Conservation (phyloP, 2,888 invertebrate genomes). For the Drosophila eohydei region DNA sequence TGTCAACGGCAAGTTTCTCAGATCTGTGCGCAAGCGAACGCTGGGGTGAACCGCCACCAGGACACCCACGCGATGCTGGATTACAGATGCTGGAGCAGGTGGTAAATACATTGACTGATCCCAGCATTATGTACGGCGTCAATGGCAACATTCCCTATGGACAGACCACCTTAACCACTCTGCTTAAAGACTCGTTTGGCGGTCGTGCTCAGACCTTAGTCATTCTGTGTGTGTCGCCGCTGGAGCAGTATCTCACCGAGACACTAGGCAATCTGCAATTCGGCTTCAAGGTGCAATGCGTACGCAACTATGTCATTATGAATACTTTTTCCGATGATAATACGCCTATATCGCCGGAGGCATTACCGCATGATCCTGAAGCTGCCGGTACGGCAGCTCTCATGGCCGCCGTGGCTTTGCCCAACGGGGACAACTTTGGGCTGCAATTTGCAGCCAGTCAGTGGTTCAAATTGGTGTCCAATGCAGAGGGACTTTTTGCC, state of each 20-base stretch:
- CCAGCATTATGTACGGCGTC: slow-evolving; percentile 80
- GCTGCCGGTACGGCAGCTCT: slow-evolving; percentile 50
- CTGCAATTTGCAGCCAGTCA: slow-evolving; percentile 93
- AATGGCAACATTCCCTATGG: slow-evolving; percentile 85
- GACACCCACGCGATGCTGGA: slow-evolving; percentile 87
- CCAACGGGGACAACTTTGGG: slow-evolving; percentile 86
- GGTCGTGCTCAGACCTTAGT: slow-evolving; percentile 91
- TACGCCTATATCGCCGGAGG: slow-evolving; percentile 85
- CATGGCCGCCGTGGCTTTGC: slow-evolving; percentile 33
- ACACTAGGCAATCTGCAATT: slow-evolving; percentile 89
- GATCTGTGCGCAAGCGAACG: slow-evolving; percentile 88
- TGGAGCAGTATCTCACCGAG: slow-evolving; percentile 89
- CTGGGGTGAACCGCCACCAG: slow-evolving; percentile 85
- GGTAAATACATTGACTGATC: slow-evolving; percentile 87
- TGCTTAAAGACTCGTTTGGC: slow-evolving; percentile 91
- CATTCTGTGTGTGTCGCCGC: slow-evolving; percentile 90
- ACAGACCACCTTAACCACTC: slow-evolving; percentile 89
- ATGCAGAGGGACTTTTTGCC: slow-evolving; percentile 92
- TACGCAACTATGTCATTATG: slow-evolving; percentile 90
- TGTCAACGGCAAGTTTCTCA: slow-evolving; percentile 91
- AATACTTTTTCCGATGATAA: slow-evolving; percentile 89
- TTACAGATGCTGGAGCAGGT: slow-evolving; percentile 89
- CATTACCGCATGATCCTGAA: slow-evolving; percentile 28
- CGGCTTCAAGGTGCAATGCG: slow-evolving; percentile 88
- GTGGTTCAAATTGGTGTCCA: slow-evolving; percentile 92